Percentiles rank a stretch among this genome's conserved stretches.
Conservation (phyloP, 1,140 invertebrate genomes). For the Calycopis cecrops region DNA sequence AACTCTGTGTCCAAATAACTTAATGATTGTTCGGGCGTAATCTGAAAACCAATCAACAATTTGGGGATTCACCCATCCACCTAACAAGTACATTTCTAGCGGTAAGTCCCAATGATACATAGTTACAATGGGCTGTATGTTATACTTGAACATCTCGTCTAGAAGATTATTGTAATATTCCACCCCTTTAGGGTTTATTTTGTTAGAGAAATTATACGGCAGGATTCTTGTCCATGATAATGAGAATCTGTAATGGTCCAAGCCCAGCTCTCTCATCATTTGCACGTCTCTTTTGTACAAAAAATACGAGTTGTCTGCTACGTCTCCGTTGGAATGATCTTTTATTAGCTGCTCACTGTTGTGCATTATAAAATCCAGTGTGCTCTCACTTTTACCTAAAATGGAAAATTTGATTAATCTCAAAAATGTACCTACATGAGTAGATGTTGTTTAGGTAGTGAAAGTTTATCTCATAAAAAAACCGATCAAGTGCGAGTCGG, state of each 20-base stretch:
- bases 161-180: conserved; percentile 80
- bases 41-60: conserved; percentile 78
- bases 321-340: conserved; percentile 70
- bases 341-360: conserved; percentile 58
- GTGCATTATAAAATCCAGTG: conserved; percentile 65
- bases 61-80: conserved; percentile 78
- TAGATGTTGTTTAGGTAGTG: too few species aligned
- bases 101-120: conserved; percentile 82
- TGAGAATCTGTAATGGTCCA: conserved; percentile 79
- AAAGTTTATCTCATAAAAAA: too few species aligned
- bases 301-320: conserved; percentile 50
- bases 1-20: conserved; percentile 78
- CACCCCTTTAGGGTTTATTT: conserved; percentile 76
- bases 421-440: too few species aligned
- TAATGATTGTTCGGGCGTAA: conserved; percentile 76
- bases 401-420: too few species aligned
- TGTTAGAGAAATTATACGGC: conserved; percentile 74
- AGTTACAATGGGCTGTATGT: conserved; percentile 76
- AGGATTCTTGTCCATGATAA: conserved; percentile 79
- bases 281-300: conserved; percentile 68
- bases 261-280: conserved; percentile 69
- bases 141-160: conserved; percentile 72
- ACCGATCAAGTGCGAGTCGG: too few species aligned
- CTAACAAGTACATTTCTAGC: conserved; percentile 76
- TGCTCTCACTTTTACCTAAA: conserved; percentile 71